Conservation (phyloP, 2,888 invertebrate species). For the Agapostemon virescens region DNA sequence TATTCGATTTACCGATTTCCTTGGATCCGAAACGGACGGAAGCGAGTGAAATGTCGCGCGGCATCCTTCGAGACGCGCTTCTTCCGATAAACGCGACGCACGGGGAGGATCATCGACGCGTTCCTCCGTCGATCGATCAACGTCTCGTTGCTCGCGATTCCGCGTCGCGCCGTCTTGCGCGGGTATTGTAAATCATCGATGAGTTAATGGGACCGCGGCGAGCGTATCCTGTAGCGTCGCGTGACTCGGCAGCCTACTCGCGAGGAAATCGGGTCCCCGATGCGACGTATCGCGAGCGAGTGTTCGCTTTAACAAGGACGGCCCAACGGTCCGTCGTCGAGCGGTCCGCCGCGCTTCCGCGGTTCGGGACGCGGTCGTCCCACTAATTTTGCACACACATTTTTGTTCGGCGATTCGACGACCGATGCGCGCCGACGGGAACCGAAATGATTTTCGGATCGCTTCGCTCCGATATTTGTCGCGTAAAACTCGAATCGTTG, state of each 20-base stretch:
- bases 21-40: conserved; percentile 23
- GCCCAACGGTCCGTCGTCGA: neutral
- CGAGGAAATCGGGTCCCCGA: neutral
- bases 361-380: conserved; percentile 24
- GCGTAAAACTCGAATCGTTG: no score
- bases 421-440: no score
- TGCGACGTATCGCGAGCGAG: neutral
- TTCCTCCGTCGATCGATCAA: conserved; percentile 33
- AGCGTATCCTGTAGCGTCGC: neutral
- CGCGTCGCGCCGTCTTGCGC: conserved; percentile 21
- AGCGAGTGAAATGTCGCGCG: conserved; percentile 34
- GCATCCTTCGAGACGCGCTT: conserved; percentile 3
- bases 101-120: no score
- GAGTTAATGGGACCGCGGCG: conserved; percentile 35
- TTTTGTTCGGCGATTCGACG: neutral
- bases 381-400: neutral
- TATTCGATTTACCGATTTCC: conserved; percentile 16
- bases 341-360: neutral
- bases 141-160: neutral
- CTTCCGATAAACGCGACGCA: conserved; percentile 8
- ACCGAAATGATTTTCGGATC: no score
- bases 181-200: conserved; percentile 31
- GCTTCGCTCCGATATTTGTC: no score
- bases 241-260: neutral
- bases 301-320: neutral